Evolutionary conservation across 2,113 vertebrate species (phyloP).

Genomic region (Dendrocopos noguchii): DNA sequence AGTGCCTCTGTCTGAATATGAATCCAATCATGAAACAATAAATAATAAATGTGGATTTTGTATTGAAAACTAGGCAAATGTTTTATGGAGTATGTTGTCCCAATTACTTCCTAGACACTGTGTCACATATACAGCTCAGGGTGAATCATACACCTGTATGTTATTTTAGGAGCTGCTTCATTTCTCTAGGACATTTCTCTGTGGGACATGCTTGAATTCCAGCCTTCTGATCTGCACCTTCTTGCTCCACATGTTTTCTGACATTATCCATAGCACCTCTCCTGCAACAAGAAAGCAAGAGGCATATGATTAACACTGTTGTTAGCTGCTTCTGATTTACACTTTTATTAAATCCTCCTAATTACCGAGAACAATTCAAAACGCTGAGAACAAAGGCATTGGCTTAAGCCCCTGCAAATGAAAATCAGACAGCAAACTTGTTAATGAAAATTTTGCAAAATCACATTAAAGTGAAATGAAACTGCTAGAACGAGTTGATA

Average conservation of each 20-base stretch:
- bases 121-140: not conserved
- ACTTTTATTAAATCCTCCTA: not conserved
- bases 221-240: not conserved
- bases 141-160: not conserved
- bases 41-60: conserved; percentile 18
- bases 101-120: not conserved
- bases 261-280: not conserved
- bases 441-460: not conserved
- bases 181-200: not conserved
- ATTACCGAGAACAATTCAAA: not conserved
- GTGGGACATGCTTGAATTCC: not conserved
- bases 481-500: not conserved
- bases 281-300: not conserved
- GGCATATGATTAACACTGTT: not conserved
- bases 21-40: not conserved
- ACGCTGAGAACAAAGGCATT: not conserved
- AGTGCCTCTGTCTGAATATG: not conserved
- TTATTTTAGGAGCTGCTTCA: not conserved
- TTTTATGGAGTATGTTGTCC: not conserved
- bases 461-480: not conserved
- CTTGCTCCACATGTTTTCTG: not conserved
- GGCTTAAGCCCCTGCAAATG: not conserved
- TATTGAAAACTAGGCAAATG: not conserved
- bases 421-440: not conserved
- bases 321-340: not conserved